These are phyloP conservation scores for Scatophagus argus DNA, from an alignment of 2,113 vertebrate species.

Conservation along the genomic window DNA sequence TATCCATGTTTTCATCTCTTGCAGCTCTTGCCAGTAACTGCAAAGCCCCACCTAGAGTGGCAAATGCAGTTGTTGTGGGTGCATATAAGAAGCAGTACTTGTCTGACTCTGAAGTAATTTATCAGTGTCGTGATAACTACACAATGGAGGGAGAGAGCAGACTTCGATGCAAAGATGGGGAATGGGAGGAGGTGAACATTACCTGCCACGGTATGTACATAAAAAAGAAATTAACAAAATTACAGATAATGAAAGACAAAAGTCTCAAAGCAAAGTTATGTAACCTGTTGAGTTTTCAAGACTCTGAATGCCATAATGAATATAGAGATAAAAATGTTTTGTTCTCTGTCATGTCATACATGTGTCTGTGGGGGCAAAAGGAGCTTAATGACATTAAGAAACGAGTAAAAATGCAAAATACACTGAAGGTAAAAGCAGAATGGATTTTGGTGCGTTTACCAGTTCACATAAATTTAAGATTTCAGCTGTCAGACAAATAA, in stretches of 20 bases:
- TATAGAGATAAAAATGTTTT: too few relatives aligned
- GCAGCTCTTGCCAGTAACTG: not conserved
- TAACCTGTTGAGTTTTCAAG: not conserved
- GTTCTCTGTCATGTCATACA: too few relatives aligned
- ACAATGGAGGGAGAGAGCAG: rapidly evolving
- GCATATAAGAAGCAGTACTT: not conserved
- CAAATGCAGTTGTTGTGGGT: conserved; percentile 39
- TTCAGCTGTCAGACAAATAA: too few relatives aligned
- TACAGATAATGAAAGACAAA: too few relatives aligned
- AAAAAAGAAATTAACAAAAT: not conserved
- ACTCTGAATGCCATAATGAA: too few relatives aligned
- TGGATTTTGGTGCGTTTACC: too few relatives aligned
- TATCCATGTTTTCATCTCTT: conserved; percentile 16
- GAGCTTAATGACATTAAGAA: too few relatives aligned
- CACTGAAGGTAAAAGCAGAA: too few relatives aligned
- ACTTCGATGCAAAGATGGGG: conserved; percentile 9
- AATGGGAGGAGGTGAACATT: conserved; percentile 46
- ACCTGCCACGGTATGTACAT: conserved; percentile 55
- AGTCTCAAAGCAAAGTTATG: too few relatives aligned
- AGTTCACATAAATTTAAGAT: too few relatives aligned
- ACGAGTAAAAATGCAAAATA: too few relatives aligned
- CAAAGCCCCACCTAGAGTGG: conserved; percentile 28
- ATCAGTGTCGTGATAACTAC: conserved; percentile 35
- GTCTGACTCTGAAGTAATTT: conserved; percentile 21
- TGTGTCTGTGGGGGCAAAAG: too few relatives aligned